phyloP scores from a whole-genome alignment of 2,797 vertebrate species.

The Trichosurus vulpecula region DNA sequence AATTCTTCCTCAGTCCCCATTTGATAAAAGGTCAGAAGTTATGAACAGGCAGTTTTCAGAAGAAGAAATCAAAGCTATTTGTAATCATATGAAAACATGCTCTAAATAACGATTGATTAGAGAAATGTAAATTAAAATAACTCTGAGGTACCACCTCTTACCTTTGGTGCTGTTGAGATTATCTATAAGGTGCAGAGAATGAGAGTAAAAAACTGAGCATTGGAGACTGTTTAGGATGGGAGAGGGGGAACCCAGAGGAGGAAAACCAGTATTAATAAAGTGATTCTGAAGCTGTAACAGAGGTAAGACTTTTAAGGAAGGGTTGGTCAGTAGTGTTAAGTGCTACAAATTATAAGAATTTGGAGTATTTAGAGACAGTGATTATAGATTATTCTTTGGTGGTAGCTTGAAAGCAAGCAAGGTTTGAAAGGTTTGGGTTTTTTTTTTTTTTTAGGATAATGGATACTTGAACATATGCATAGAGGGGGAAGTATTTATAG shows the following conservation, averaged over 20 bases:
- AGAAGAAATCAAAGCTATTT: not conserved
- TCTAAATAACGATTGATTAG: not conserved
- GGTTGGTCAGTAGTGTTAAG: not conserved
- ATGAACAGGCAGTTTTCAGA: not conserved
- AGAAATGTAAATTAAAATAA: not conserved
- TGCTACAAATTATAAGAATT: not conserved
- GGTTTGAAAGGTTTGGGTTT: not conserved
- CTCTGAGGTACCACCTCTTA: not conserved
- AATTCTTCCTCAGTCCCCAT: not conserved
- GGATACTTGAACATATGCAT: not conserved
- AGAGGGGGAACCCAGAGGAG: not conserved
- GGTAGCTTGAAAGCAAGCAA: not conserved
- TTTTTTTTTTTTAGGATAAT: not conserved
- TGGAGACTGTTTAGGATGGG: not conserved
- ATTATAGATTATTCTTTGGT: not conserved
- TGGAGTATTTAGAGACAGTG: not conserved
- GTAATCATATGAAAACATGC: not conserved
- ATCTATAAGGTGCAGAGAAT: not conserved
- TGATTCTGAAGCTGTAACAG: not conserved
- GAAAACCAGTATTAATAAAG: not conserved
- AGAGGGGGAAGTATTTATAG: not conserved
- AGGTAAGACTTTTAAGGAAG: not conserved
- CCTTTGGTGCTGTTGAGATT: not conserved
- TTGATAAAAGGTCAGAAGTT: not conserved
- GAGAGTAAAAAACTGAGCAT: not conserved